A percentile compares a stretch with the other conserved stretches of the same genome.
Evolutionary conservation across 2,113 vertebrate genomes (phyloP).

Genomic region (Dasyprocta punctata): DNA sequence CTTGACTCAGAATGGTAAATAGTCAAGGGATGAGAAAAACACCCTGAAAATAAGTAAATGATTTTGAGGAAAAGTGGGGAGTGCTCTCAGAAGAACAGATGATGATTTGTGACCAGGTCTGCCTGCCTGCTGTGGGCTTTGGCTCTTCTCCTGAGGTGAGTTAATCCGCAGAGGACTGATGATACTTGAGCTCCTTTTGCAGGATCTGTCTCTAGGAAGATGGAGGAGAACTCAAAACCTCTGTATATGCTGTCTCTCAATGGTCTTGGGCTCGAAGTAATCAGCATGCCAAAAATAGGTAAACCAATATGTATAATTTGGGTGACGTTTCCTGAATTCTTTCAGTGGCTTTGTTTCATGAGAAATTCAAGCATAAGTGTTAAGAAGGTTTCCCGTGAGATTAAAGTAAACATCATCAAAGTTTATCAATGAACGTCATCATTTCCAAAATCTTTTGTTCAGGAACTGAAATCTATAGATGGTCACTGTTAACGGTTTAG

Average conservation of each 20-base stretch:
- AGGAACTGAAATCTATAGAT: background rate
- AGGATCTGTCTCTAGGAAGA: background rate
- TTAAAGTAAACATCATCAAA: background rate
- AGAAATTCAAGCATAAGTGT: background rate
- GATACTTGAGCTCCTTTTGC: background rate
- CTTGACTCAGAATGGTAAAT: background rate
- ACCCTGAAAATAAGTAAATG: background rate
- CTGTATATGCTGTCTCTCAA: background rate
- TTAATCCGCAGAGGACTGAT: background rate
- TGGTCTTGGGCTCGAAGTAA: background rate
- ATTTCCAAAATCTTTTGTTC: background rate
- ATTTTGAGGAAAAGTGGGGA: background rate
- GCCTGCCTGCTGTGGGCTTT: background rate
- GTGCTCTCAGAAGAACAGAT: background rate
- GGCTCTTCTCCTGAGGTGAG: background rate
- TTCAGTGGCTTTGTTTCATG: background rate
- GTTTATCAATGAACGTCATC: background rate
- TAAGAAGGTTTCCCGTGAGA: background rate
- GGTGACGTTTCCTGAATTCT: background rate
- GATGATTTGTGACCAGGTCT: background rate
- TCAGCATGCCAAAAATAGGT: background rate
- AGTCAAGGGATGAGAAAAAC: background rate
- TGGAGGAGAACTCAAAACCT: background rate
- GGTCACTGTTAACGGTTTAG: background rate
- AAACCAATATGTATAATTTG: background rate